Evolutionary conservation across 2,797 vertebrate genomes (phyloP).

Genomic region (Zalophus californianus): DNA sequence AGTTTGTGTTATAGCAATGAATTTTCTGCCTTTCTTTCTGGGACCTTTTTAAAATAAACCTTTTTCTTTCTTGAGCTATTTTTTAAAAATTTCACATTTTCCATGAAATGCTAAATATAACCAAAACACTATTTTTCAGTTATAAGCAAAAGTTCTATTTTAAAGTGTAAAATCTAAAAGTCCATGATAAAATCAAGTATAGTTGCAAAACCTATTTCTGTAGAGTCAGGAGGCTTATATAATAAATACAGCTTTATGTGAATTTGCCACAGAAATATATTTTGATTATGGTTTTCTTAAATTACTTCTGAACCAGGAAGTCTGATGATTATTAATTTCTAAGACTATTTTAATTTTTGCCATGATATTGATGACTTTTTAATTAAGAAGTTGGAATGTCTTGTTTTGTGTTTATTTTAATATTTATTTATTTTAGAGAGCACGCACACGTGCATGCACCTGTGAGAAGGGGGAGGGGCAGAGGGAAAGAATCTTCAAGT

Average conservation of each 20-base stretch:
- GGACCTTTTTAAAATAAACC: background rate
- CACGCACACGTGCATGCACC: background rate
- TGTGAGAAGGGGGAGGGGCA: background rate
- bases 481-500: background rate
- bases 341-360: background rate
- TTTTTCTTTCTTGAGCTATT: background rate
- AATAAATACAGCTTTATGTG: background rate
- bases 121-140: background rate
- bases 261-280: background rate
- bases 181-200: background rate
- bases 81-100: background rate
- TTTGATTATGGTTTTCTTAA: background rate
- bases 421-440: background rate
- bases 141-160: background rate
- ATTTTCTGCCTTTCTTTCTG: background rate
- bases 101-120: background rate
- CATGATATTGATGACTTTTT: background rate
- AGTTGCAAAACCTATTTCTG: constrained; percentile 4
- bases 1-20: background rate
- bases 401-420: background rate
- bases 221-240: background rate
- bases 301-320: background rate
- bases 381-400: background rate
- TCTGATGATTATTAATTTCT: background rate
- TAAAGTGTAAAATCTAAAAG: constrained; percentile 39